Conservation (phyloP, 2,888 invertebrate species). For the Meta bourneti region DNA sequence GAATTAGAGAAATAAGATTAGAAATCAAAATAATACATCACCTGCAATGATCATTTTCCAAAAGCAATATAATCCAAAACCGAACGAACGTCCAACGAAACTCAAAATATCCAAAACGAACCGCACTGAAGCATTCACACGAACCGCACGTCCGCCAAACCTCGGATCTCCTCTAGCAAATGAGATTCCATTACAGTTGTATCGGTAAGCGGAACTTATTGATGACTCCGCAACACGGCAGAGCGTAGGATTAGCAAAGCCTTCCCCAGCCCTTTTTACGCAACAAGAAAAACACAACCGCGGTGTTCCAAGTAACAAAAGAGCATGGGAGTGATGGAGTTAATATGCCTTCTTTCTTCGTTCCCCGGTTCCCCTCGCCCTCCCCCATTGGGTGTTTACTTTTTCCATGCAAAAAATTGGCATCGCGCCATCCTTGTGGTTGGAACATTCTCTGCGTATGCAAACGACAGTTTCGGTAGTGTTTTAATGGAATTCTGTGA, state of each 20-base stretch:
- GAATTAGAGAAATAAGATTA: too few species aligned
- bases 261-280: conserved; percentile 22
- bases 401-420: conserved; percentile 54
- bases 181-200: conserved; percentile 56
- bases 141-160: neutral
- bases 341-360: conserved; percentile 23
- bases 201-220: conserved; percentile 69
- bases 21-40: too few species aligned
- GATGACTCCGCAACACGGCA: conserved; percentile 58
- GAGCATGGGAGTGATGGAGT: conserved; percentile 37
- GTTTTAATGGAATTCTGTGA: conserved; percentile 18
- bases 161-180: conserved; percentile 2
- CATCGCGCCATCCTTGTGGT: conserved; percentile 42
- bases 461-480: neutral
- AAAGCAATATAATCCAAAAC: neutral
- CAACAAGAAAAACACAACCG: conserved; percentile 25
- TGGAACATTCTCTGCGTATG: neutral
- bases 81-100: neutral
- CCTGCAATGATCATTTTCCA: neutral
- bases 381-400: conserved; percentile 66
- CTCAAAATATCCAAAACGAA: neutral
- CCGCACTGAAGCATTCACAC: neutral
- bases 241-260: conserved; percentile 65
- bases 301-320: conserved; percentile 37
- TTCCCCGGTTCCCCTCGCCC: neutral